Evolutionary conservation across 1,140 invertebrate genomes (phyloP).

Genomic region (Colletes latitarsis): DNA sequence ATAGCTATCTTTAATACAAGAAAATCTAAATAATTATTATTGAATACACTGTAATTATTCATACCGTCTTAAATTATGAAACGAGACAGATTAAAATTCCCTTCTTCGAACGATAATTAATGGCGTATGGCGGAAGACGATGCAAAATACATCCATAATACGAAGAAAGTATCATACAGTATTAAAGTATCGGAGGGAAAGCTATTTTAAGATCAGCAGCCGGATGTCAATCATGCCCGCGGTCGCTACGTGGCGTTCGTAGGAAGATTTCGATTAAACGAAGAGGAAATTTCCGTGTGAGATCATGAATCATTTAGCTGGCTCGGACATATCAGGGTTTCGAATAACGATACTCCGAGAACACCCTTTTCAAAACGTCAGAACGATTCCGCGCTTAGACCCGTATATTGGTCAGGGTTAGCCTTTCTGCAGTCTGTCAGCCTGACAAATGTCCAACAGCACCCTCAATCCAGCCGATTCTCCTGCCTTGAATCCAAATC

Average conservation of each 20-base stretch:
- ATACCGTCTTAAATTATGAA: too few relatives aligned
- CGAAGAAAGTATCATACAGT: too few relatives aligned
- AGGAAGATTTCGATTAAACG: constrained; percentile 26
- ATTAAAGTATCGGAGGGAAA: not conserved
- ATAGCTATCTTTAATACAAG: too few relatives aligned
- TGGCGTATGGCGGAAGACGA: too few relatives aligned
- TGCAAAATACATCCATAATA: too few relatives aligned
- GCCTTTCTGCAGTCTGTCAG: constrained; percentile 38
- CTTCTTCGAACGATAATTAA: not conserved
- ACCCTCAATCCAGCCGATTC: constrained; percentile 39
- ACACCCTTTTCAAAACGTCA: constrained; percentile 66
- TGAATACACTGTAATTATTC: too few relatives aligned
- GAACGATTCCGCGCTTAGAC: constrained; percentile 52
- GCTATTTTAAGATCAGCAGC: not conserved
- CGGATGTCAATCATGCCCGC: not conserved
- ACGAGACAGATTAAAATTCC: too few relatives aligned
- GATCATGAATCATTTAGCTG: constrained; percentile 62
- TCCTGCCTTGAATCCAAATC: constrained; percentile 49
- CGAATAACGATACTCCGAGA: constrained; percentile 55
- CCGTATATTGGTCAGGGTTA: constrained; percentile 53
- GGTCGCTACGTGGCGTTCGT: constrained; percentile 9
- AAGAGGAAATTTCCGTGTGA: not conserved
- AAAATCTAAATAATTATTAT: too few relatives aligned
- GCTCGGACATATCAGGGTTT: constrained; percentile 21
- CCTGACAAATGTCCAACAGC: constrained; percentile 64